Base-by-base conservation (phyloP, 2,888 invertebrate species). In the Mesopsocus fuscifrons region DNA sequence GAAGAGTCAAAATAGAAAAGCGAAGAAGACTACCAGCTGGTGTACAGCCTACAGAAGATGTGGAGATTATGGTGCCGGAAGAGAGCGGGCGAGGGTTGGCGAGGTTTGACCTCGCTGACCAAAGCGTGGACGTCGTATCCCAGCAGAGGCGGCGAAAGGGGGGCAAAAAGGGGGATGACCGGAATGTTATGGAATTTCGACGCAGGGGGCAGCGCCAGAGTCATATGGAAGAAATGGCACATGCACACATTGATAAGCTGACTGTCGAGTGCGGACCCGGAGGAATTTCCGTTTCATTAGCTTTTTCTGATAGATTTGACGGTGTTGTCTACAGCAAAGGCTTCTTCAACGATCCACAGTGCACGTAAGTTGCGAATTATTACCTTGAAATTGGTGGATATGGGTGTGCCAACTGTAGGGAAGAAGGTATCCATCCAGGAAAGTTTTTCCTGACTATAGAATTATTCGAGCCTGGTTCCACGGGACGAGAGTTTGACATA, bases 301-400 rank as follows among this genome's bases (percentile, higher is more conserved):
- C 74, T 38, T 78, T 77, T 53, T 61, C 68, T 6, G 68, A 71
- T 46, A 63, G 70, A 0, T 78, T 71, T 51, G 69, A 72, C 51
- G 78, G 78, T 11, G 66, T 77, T 23, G 71, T 78, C 45, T 78
- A 77, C 63, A 77, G 77, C 55, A 77, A 78, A 55, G 77, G 77
- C 11, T 68, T 69, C 50, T 67, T 71, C 53, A 69, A 66, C 48
- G 72, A 77, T 55, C 69, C 72, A 11, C 70, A 69, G 50, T 78
- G 78, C 70, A 69, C 72, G 75, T 75, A 56, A 67, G 68, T 62
- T 34, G 21, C 34, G 35, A n/a, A n/a, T n/a, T n/a, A n/a, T n/a
- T n/a, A n/a, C n/a, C 9, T 11, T 18, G 18, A n/a, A 9, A 8
- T 23, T 23, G 33, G 34, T 34, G 11, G n/a, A n/a, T n/a, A n/a